These are phyloP conservation scores for Porites rus DNA, from an alignment of 92 coral and sea anemone species.

Conservation along the genomic window DNA sequence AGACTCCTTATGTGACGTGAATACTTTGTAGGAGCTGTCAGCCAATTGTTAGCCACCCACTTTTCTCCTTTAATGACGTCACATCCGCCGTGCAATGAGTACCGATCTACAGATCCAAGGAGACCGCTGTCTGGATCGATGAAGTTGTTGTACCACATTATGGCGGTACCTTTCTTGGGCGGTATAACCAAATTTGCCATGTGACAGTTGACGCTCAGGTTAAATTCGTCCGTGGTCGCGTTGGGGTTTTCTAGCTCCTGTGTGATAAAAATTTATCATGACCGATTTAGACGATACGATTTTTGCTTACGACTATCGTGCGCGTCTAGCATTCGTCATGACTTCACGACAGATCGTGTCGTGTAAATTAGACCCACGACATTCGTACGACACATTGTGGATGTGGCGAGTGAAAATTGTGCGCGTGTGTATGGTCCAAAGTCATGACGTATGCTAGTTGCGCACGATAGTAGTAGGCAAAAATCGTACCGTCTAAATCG, in stretches of 20 bases:
- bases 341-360: no score
- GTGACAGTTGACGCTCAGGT: conserved; percentile 82
- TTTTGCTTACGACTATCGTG: no score
- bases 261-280: background rate
- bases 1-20: conserved; percentile 73
- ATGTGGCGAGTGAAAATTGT: no score
- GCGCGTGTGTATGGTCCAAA: no score
- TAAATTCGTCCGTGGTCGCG: conserved; percentile 74
- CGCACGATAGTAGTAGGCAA: no score
- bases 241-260: conserved; percentile 52
- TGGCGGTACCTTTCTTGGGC: conserved; percentile 92
- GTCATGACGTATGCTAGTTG: no score
- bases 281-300: no score
- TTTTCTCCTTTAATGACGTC: conserved; percentile 89
- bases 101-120: conserved; percentile 80
- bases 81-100: conserved; percentile 96
- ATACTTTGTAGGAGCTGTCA: conserved; percentile 82
- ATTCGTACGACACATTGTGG: no score
- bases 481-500: no score
- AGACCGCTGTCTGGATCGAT: conserved; percentile 88
- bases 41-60: conserved; percentile 99
- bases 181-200: conserved; percentile 79
- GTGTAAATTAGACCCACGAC: no score
- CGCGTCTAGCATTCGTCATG: no score
- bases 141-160: conserved; percentile 95